phyloP scores from a whole-genome alignment of 2,797 vertebrate genomes.

The Siniperca obscura region DNA sequence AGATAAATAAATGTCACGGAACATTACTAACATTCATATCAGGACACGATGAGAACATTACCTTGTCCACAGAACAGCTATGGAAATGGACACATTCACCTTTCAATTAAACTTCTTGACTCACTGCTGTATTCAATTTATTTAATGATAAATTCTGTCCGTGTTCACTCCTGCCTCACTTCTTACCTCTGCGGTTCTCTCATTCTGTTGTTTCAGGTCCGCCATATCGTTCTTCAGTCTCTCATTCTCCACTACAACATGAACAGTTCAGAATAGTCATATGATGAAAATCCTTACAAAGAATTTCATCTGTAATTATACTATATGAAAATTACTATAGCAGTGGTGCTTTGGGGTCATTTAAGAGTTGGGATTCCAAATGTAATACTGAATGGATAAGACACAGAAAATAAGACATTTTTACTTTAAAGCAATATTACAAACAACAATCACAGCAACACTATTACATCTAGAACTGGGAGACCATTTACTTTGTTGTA shows the following conservation, averaged over 20 bases:
- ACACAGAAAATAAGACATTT: neutral
- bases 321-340: no score
- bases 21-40: neutral
- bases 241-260: slow-evolving; percentile 79
- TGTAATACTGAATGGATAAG: neutral
- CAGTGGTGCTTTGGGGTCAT: neutral
- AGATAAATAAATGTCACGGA: neutral
- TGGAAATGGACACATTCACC: neutral
- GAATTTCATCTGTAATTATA: neutral
- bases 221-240: slow-evolving; percentile 65
- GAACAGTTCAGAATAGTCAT: neutral
- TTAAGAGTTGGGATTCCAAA: neutral
- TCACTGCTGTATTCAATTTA: neutral
- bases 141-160: no score
- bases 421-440: neutral
- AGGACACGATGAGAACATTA: neutral
- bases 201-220: slow-evolving; percentile 64
- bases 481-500: neutral
- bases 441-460: neutral
- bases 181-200: slow-evolving; percentile 72
- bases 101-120: neutral
- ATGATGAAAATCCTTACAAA: neutral
- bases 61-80: neutral
- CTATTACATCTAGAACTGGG: neutral
- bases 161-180: neutral